These are phyloP conservation scores for Agonopterix alstromeriana DNA, from an alignment of 2,888 invertebrate species.

Conservation along the genomic window DNA sequence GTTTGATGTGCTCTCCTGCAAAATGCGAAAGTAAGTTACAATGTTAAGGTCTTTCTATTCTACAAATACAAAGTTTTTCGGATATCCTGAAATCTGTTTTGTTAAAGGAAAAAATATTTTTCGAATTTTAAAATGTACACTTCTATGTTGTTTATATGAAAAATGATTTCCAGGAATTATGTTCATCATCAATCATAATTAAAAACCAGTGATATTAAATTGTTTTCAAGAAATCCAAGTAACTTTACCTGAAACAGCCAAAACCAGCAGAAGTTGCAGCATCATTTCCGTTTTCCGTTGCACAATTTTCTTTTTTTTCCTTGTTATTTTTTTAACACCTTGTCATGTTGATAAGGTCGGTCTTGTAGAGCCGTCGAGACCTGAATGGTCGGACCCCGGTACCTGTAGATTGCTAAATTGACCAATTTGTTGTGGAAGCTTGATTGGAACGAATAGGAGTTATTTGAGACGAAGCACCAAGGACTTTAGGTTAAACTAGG, in stretches of 20 bases:
- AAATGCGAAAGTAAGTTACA: too few relatives aligned
- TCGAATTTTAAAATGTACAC: too few relatives aligned
- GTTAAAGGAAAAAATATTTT: too few relatives aligned
- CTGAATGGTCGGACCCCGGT: conserved; percentile 16
- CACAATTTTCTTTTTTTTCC: neutral
- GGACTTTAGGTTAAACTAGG: conserved; percentile 29
- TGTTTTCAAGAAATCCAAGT: too few relatives aligned
- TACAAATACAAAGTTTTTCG: too few relatives aligned
- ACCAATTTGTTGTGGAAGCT: conserved; percentile 43
- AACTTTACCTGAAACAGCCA: conserved; percentile 23
- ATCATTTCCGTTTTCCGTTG: conserved; percentile 9
- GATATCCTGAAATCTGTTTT: too few relatives aligned
- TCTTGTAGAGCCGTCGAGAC: conserved; percentile 6
- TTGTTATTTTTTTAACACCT: neutral
- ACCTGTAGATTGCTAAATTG: conserved; percentile 63
- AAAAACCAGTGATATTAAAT: too few relatives aligned
- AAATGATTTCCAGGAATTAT: too few relatives aligned
- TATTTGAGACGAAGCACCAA: conserved; percentile 31
- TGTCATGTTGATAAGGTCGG: conserved; percentile 5
- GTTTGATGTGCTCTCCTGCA: too few relatives aligned
- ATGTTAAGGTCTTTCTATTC: too few relatives aligned
- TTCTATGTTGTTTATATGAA: too few relatives aligned
- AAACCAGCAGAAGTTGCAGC: conserved; percentile 16
- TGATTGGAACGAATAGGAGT: conserved; percentile 40
- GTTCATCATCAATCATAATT: too few relatives aligned